phyloP scores from a whole-genome alignment of 1,140 invertebrate genomes.

The Bemisia tabaci region DNA sequence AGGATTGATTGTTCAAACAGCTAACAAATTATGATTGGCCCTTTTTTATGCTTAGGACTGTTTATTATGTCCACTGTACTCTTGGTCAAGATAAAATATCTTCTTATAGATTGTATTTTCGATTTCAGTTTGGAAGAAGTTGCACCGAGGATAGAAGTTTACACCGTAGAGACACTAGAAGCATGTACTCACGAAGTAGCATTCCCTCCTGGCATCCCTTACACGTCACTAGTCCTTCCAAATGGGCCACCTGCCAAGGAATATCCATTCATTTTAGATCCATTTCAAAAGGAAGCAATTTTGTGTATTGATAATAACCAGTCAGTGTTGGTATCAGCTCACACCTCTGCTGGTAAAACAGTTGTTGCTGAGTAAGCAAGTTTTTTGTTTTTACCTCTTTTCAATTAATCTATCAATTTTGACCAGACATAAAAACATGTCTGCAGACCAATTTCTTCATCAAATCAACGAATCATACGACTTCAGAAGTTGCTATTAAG shows the following conservation, averaged over 20 bases:
- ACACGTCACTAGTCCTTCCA: slow-evolving; percentile 50
- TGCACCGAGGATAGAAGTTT: slow-evolving; percentile 55
- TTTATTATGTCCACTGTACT: too few species aligned
- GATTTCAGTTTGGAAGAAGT: neutral
- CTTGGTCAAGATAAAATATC: too few species aligned
- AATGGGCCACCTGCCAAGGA: slow-evolving; percentile 67
- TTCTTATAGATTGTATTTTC: too few species aligned
- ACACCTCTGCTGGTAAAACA: slow-evolving; percentile 99
- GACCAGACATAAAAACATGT: neutral
- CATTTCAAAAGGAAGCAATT: slow-evolving; percentile 97
- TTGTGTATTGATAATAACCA: slow-evolving; percentile 95
- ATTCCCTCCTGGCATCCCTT: slow-evolving; percentile 70
- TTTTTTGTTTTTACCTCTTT: too few species aligned
- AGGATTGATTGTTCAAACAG: too few species aligned
- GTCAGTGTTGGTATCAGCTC: slow-evolving; percentile 95
- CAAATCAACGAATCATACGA: neutral
- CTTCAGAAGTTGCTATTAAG: neutral
- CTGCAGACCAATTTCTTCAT: neutral
- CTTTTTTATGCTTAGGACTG: too few species aligned
- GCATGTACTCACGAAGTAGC: slow-evolving; percentile 89
- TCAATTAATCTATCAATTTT: too few species aligned
- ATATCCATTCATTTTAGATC: slow-evolving; percentile 91
- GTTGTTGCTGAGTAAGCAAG: slow-evolving; percentile 91
- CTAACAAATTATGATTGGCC: too few species aligned
- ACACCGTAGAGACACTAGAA: slow-evolving; percentile 75